Base-by-base conservation (phyloP, 1,140 invertebrate species). In the Drosophila equinoxialis region DNA sequence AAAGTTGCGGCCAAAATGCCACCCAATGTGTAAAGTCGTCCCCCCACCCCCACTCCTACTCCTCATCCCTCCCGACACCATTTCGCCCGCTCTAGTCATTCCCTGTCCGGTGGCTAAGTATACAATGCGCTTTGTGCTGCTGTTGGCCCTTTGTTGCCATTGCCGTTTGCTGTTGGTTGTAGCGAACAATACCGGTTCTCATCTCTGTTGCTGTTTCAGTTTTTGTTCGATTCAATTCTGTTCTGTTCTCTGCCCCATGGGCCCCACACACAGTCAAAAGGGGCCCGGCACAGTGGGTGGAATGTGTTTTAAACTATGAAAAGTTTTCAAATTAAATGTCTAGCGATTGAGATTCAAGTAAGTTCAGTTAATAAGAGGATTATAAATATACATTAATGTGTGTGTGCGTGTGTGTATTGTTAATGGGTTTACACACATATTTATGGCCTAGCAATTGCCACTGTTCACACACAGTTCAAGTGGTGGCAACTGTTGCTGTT, bases 101-200 rank as follows among this genome's bases (percentile, higher is more conserved):
- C 58, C 20, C 39, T 17, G 33, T 23, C 41, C 14, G n/a, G 23
- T 17, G 61, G 23, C 10, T 17, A 70, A 10, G 8, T 23, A 62
- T 71, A 65, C 69, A 65, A 14, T 65, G 60, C 60, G 54, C 71
- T 65, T 73, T 73, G 59, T 48, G 37, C 45, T 35, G 54, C n/a
- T n/a, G 3, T 7, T 20, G 3, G 2, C 37, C 10, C n/a, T 37
- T 13, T 20, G n/a, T 37, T 11, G 8, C 23, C 30, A 30, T 30
- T 30, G 30, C 30, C 30, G 30, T 30, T 30, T 48, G n/a, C 17
- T 11, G 13, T 26, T 37, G 26, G 13, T 35, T 35, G 41, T 39
- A 51, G 30, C n/a, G 13, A 51, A 8, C 54, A 65, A 74, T 73
- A 74, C 71, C 61, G 71, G 71, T 73, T 74, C 54, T 59, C 23